Base-by-base conservation (phyloP, 2,888 invertebrate species). In the Catotricha subobsoleta region DNA sequence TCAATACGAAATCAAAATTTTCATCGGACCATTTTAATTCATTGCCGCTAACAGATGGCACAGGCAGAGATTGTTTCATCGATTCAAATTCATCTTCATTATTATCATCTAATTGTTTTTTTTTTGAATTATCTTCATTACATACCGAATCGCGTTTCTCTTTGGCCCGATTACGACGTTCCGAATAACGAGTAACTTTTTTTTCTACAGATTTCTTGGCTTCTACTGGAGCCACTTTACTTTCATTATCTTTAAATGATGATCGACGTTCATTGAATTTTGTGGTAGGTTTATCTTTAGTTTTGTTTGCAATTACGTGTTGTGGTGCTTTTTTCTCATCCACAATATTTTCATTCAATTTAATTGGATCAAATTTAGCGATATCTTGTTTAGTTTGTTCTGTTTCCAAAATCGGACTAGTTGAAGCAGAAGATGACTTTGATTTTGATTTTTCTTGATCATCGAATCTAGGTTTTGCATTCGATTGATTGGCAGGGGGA, bases 401-500 rank as follows among this genome's bases (percentile, higher is more conserved):
- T 48, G 3, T 44, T n/a, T n/a, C n/a, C n/a, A n/a, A n/a, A n/a
- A n/a, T n/a, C n/a, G n/a, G n/a, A n/a, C n/a, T n/a, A n/a, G n/a
- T n/a, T n/a, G n/a, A n/a, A n/a, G n/a, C n/a, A n/a, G n/a, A n/a
- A n/a, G n/a, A n/a, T n/a, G n/a, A n/a, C n/a, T n/a, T n/a, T n/a
- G n/a, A n/a, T n/a, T n/a, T n/a, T n/a, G n/a, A n/a, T 43, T 37
- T 50, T 50, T 42, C 41, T 47, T 42, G 6, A 31, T 36, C 40
- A 51, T 52, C 1, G 49, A 42, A 41, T 38, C 43, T 10, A 43
- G 41, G 16, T 42, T 42, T 12, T 42, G 38, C 43, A 53, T 53
- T 9, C 58, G 56, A 31, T 57, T 59, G 1, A 55, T 51, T 25
- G n/a, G n/a, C n/a, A n/a, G n/a, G n/a, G n/a, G n/a, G n/a, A n/a